phyloP scores from a whole-genome alignment of 37 sponge, comb jelly and placozoan genomes.

The Spongilla lacustris region DNA sequence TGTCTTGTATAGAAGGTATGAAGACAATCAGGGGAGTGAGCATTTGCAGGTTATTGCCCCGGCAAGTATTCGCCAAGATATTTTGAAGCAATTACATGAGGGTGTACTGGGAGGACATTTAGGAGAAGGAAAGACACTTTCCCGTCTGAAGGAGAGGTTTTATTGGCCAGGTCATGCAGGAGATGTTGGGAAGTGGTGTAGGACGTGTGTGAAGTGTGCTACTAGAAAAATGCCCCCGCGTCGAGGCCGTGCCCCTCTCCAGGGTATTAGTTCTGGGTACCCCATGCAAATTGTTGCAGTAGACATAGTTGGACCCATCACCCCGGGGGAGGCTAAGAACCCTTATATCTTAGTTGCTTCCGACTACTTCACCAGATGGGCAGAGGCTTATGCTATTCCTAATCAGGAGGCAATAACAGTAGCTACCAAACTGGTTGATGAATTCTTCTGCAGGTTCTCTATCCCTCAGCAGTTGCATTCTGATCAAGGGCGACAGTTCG shows the following conservation, averaged over 20 bases:
- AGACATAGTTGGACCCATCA: constrained; percentile 22
- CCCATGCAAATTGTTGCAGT: constrained; percentile 28
- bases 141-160: constrained; percentile 16
- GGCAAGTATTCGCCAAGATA: too few relatives aligned
- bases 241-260: constrained; percentile 16
- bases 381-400: constrained; percentile 36
- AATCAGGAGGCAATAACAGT: constrained; percentile 18
- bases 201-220: background rate
- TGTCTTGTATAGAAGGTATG: constrained; percentile 12
- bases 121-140: constrained; percentile 17
- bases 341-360: constrained; percentile 11
- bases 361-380: constrained; percentile 35
- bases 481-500: too few relatives aligned
- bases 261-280: background rate
- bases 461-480: too few relatives aligned
- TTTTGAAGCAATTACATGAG: background rate
- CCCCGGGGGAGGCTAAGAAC: background rate
- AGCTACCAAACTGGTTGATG: constrained; percentile 12
- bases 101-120: constrained; percentile 3
- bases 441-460: too few relatives aligned
- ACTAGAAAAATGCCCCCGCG: constrained; percentile 5
- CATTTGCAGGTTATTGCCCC: too few relatives aligned
- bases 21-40: background rate
- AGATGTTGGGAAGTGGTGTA: constrained; percentile 14
- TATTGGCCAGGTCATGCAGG: constrained; percentile 12